Base-by-base conservation (phyloP, 2,888 invertebrate genomes). In the Acholoe squamosa region DNA sequence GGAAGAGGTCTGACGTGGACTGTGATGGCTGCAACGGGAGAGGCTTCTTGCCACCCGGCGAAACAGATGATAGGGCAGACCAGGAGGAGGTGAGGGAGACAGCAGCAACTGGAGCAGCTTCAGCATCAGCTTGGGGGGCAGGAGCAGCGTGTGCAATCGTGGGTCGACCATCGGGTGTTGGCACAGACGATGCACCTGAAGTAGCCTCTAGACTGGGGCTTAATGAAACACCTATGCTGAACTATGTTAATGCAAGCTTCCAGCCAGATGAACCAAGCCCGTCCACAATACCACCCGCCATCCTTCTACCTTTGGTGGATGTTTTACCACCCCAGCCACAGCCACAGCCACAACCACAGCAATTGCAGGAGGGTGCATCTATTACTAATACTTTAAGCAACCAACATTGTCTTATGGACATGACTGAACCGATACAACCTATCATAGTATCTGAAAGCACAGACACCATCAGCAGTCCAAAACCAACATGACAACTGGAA, bases 311-410 rank as follows among this genome's bases (percentile, higher is more conserved):
- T 43, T 10, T 43, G 43, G 43, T 43, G 10, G 43, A 43, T 43
- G 43, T 43, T 10, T 61, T 61, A n/a, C 7, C 5, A 0, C 3
- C 19, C 7, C 5, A 3, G 3, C 22, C n/a, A 0, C 19, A n/a
- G 61, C 61, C 61, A n/a, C 61, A 61, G n/a, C 61, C 19, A 61
- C 61, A 61, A 19, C 61, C 19, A 61, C 61, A 61, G n/a, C 61
- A 3, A 61, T 19, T 3, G 19, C 61, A 61, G n/a, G 22, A 61
- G 61, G 61, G 19, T 54, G 12, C 19, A 10, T 54, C 54, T 19
- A 43, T 43, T 3, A 43, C 43, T 43, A 10, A 7, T 43, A 43
- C 43, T 43, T 7, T 43, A 3, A 43, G 43, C 43, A 43, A 43
- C 43, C 43, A 43, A 10, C 43, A 3, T 3, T 43, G 43, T 10